Percentiles rank a stretch among this genome's conserved stretches.
Evolutionary conservation across 1,140 invertebrate species (phyloP).

Genomic region (Olivierus martensii): DNA sequence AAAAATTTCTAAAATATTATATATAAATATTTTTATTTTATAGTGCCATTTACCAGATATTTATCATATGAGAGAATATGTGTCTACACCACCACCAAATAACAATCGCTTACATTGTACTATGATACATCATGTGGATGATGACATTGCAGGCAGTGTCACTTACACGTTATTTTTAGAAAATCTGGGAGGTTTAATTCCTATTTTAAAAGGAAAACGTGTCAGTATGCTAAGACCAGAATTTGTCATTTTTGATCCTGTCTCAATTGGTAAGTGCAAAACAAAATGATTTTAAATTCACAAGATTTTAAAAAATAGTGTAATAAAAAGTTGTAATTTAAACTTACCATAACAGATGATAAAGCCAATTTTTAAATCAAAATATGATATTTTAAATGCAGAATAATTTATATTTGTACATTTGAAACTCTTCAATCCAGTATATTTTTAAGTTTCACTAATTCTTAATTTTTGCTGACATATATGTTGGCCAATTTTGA

Average conservation of each 20-base stretch:
- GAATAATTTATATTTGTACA: too few relatives aligned
- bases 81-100: slow-evolving; percentile 70
- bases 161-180: slow-evolving; percentile 89
- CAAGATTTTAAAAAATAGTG: too few relatives aligned
- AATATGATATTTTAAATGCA: too few relatives aligned
- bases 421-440: too few relatives aligned
- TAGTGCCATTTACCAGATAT: slow-evolving; percentile 87
- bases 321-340: too few relatives aligned
- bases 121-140: slow-evolving; percentile 83
- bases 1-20: too few relatives aligned
- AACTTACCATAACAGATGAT: too few relatives aligned
- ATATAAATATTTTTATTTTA: slow-evolving; percentile 10
- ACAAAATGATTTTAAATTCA: too few relatives aligned
- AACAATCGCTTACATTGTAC: slow-evolving; percentile 82
- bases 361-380: too few relatives aligned
- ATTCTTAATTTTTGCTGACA: too few relatives aligned
- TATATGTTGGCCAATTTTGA: too few relatives aligned
- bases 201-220: slow-evolving; percentile 83
- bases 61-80: slow-evolving; percentile 73
- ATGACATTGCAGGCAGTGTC: slow-evolving; percentile 29
- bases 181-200: slow-evolving; percentile 88
- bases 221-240: slow-evolving; percentile 93
- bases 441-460: too few relatives aligned
- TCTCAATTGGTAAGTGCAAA: slow-evolving; percentile 47
- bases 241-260: slow-evolving; percentile 94